A percentile compares a stretch with the other conserved stretches of the same genome.
These are phyloP conservation scores for Ispidina lecontei DNA, from an alignment of 2,797 vertebrate genomes.

Conservation along the genomic window DNA sequence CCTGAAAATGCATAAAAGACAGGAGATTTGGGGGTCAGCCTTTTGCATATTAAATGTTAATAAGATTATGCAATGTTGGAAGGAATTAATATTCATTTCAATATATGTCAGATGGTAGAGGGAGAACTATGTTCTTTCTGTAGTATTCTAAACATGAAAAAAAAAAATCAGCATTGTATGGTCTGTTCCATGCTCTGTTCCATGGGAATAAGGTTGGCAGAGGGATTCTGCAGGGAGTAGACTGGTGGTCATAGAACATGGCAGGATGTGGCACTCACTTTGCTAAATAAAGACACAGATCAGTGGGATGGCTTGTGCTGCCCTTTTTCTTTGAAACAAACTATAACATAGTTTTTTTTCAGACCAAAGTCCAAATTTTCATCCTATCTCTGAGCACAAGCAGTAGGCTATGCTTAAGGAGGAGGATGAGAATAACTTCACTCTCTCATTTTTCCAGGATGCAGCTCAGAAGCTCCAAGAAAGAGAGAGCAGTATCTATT, in stretches of 20 bases:
- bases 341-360: neutral
- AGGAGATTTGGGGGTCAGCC: neutral
- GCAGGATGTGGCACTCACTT: neutral
- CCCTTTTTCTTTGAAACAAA: neutral
- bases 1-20: neutral
- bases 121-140: neutral
- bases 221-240: neutral
- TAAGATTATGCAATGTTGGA: neutral
- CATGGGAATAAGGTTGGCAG: neutral
- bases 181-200: neutral
- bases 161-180: neutral
- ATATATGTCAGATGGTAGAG: neutral
- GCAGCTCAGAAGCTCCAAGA: neutral
- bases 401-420: neutral
- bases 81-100: neutral
- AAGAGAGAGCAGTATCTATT: neutral
- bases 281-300: neutral
- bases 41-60: neutral
- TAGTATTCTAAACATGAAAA: neutral
- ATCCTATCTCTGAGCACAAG: neutral
- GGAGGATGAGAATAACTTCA: neutral
- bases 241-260: neutral
- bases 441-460: neutral
- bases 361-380: neutral
- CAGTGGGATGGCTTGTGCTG: neutral